These are phyloP conservation scores for Rhyacophila evoluta DNA, from an alignment of 2,888 invertebrate species.

Conservation along the genomic window DNA sequence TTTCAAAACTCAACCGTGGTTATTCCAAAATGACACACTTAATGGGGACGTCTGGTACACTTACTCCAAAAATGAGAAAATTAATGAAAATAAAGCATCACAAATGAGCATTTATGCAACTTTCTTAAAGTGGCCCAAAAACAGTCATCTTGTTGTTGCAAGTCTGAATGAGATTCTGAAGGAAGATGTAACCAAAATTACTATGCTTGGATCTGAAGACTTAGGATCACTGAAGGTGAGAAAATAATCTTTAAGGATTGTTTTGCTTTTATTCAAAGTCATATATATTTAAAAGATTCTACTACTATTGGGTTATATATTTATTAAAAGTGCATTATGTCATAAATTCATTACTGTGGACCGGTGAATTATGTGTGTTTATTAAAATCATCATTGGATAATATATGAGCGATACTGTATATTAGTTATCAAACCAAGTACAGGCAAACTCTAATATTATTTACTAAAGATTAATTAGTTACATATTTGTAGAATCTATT, in stretches of 20 bases:
- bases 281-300: no score
- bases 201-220: constrained; percentile 68
- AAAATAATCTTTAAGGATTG: constrained; percentile 52
- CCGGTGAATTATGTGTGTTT: no score
- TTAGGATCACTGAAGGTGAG: constrained; percentile 57
- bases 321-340: no score
- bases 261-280: no score
- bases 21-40: constrained; percentile 83
- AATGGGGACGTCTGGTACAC: constrained; percentile 82
- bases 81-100: constrained; percentile 54
- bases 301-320: no score
- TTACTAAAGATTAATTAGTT: no score
- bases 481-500: no score
- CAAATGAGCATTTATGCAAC: constrained; percentile 73
- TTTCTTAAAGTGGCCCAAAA: constrained; percentile 77
- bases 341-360: no score
- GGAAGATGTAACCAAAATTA: constrained; percentile 60
- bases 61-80: constrained; percentile 57
- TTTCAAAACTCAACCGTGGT: constrained; percentile 83
- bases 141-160: constrained; percentile 67
- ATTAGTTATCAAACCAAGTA: no score
- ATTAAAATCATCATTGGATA: no score
- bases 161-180: constrained; percentile 61
- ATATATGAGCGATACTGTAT: no score
- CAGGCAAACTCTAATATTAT: no score